Percentiles rank a stretch among this genome's conserved stretches.
phyloP scores from a whole-genome alignment of 2,113 vertebrate genomes.

The Cyanistes caeruleus region DNA sequence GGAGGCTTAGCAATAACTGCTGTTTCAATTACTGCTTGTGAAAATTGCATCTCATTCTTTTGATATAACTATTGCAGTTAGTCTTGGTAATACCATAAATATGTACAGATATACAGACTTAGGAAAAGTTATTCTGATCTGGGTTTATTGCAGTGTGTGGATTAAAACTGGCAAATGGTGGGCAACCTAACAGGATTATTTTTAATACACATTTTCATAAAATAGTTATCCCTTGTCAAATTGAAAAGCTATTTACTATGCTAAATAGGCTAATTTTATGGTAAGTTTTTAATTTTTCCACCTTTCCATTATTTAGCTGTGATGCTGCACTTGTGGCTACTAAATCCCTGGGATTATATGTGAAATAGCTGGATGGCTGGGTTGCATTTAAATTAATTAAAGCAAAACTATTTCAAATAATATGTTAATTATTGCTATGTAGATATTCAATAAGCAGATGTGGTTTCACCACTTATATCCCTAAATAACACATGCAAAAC shows the following conservation, averaged over 20 bases:
- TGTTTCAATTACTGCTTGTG: slow-evolving; percentile 8
- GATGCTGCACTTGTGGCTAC: neutral
- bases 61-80: neutral
- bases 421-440: neutral
- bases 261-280: slow-evolving; percentile 3
- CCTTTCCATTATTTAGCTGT: neutral
- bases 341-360: neutral
- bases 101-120: neutral
- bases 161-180: neutral
- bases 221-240: slow-evolving; percentile 1
- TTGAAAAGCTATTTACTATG: slow-evolving; percentile 12
- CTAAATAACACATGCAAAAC: neutral
- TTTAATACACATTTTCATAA: slow-evolving; percentile 18
- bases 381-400: slow-evolving; percentile 39
- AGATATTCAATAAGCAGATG: neutral
- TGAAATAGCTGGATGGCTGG: neutral
- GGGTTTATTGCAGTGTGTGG: neutral
- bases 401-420: neutral
- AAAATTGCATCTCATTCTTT: neutral
- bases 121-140: neutral
- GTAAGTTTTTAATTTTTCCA: slow-evolving; percentile 9
- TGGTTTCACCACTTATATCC: neutral
- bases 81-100: neutral
- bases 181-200: neutral
- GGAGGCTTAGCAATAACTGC: neutral